phyloP scores from a whole-genome alignment of 2,113 vertebrate species.

The Periophthalmus modestus region DNA sequence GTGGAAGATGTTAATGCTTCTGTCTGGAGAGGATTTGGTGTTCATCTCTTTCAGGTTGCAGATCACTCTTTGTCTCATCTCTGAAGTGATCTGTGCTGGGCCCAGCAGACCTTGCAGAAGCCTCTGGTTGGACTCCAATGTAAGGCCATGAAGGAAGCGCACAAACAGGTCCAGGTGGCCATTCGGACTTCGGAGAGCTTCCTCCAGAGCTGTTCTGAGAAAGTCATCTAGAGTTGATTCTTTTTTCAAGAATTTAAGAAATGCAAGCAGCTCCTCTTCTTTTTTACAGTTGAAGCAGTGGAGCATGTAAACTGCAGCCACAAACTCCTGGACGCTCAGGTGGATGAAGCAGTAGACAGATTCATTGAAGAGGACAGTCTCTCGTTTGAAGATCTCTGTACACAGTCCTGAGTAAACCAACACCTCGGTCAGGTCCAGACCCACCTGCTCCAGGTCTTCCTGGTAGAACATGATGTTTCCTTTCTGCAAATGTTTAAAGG shows the following conservation, averaged over 20 bases:
- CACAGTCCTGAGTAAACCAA: background rate
- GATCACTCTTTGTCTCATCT: background rate
- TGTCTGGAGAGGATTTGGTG: background rate
- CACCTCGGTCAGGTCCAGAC: too few species aligned
- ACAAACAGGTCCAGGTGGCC: slow-evolving; percentile 1
- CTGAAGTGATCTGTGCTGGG: background rate
- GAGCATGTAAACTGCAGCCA: background rate
- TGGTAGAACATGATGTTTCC: too few species aligned
- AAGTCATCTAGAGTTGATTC: background rate
- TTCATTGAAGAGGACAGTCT: background rate
- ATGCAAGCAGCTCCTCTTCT: background rate
- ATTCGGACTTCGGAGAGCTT: background rate
- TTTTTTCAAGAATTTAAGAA: background rate
- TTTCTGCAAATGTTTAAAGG: too few species aligned
- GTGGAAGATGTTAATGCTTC: too few species aligned
- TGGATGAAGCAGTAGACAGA: background rate
- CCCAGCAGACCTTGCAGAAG: background rate
- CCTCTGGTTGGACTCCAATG: background rate
- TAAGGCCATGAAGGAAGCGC: slow-evolving; percentile 1
- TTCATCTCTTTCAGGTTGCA: background rate
- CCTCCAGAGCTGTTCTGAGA: background rate
- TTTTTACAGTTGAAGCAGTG: background rate
- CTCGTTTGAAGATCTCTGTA: slow-evolving; percentile 1
- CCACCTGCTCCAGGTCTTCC: too few species aligned
- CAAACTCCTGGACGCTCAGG: background rate